Conservation (phyloP, 2,797 vertebrate species). For the Micromesistius poutassou region DNA sequence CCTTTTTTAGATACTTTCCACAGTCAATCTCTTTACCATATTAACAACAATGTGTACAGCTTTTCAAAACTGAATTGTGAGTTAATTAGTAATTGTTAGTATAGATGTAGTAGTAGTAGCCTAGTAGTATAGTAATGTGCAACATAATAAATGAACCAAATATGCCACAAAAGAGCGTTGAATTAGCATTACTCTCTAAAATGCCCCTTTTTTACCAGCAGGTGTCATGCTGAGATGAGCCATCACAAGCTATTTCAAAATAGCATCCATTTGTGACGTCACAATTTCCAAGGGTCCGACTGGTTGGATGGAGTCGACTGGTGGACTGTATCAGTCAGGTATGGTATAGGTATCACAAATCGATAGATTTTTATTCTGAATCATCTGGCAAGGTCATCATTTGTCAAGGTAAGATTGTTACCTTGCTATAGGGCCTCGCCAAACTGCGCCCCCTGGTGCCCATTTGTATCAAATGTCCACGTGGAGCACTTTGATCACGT, state of each 20-base stretch:
- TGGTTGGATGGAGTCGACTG: too few species aligned
- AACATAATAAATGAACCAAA: neutral
- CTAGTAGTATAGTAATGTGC: neutral
- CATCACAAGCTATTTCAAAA: too few species aligned
- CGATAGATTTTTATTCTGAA: neutral
- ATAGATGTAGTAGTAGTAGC: neutral
- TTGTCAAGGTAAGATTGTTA: too few species aligned
- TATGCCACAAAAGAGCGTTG: neutral
- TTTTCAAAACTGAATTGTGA: neutral
- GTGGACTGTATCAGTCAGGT: too few species aligned
- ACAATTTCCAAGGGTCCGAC: too few species aligned
- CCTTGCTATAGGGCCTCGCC: neutral
- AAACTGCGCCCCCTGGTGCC: neutral
- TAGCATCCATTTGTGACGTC: neutral
- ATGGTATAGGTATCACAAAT: too few species aligned
- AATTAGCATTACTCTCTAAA: too few species aligned
- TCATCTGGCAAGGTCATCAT: too few species aligned
- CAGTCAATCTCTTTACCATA: neutral
- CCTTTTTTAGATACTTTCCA: neutral
- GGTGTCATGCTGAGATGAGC: too few species aligned
- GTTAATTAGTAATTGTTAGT: neutral
- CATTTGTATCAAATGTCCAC: neutral
- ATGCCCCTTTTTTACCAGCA: too few species aligned
- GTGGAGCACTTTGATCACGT: conserved; percentile 60
- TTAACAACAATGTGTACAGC: neutral